These are phyloP conservation scores for Drosophila sordidula DNA, from an alignment of 2,888 invertebrate species.

Conservation along the genomic window DNA sequence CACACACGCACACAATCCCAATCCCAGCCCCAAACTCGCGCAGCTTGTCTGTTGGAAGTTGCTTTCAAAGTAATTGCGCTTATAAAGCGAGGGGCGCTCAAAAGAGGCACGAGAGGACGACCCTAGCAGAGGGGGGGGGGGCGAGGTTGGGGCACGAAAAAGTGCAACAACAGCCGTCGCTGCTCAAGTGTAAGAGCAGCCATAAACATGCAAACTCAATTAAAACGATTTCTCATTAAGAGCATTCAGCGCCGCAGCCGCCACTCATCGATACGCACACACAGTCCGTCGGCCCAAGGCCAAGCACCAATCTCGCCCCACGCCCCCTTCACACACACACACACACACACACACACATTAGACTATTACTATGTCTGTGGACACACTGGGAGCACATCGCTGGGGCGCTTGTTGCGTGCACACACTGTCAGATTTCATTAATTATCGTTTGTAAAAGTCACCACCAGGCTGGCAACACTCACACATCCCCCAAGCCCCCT, in stretches of 20 bases:
- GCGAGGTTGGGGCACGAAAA: slow-evolving; percentile 13
- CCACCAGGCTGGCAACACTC: slow-evolving; percentile 52
- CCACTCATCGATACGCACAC: slow-evolving; percentile 65
- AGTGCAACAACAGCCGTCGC: slow-evolving; percentile 43
- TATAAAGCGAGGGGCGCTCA: slow-evolving; percentile 33
- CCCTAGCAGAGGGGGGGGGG: no score
- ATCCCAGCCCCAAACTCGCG: not conserved
- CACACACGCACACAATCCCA: not conserved
- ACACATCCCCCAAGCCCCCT: not conserved
- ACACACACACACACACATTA: not conserved
- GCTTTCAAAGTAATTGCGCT: slow-evolving; percentile 76
- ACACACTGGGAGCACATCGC: not conserved
- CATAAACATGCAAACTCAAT: slow-evolving; percentile 82
- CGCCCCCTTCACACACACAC: not conserved
- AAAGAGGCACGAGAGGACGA: not conserved
- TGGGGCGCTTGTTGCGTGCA: slow-evolving; percentile 27
- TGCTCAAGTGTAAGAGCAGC: slow-evolving; percentile 71
- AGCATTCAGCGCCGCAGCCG: slow-evolving; percentile 58
- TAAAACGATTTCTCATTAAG: slow-evolving; percentile 81
- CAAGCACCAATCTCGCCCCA: not conserved
- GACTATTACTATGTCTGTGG: slow-evolving; percentile 15
- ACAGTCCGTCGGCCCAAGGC: not conserved
- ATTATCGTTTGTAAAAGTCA: slow-evolving; percentile 79
- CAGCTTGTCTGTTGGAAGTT: slow-evolving; percentile 20
- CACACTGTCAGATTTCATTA: slow-evolving; percentile 80